Percentiles rank a stretch among this genome's conserved stretches.
phyloP scores from a whole-genome alignment of 2,113 vertebrate genomes.

The Genyomyrus donnyi region DNA sequence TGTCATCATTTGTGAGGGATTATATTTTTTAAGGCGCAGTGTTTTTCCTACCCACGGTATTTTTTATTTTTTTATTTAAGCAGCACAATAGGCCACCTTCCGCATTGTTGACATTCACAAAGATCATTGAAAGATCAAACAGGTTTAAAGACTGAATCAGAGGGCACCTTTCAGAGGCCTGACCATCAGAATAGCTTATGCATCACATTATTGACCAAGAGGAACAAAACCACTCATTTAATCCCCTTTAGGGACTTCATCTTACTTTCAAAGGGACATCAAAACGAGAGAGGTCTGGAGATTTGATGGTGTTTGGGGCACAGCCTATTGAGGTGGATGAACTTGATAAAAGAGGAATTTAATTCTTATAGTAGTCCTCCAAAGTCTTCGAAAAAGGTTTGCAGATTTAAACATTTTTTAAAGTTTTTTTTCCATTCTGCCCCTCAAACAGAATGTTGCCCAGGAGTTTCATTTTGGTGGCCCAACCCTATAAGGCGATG shows the following conservation, averaged over 20 bases:
- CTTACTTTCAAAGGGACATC: slow-evolving; percentile 18
- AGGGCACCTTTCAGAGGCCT: background rate
- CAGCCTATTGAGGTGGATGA: background rate
- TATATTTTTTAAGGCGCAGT: background rate
- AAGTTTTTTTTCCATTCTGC: background rate
- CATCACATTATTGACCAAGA: slow-evolving; percentile 1
- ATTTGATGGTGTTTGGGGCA: background rate
- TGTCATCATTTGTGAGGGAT: background rate
- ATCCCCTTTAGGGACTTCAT: slow-evolving; percentile 31
- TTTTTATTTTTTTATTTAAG: background rate
- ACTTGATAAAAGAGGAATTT: background rate
- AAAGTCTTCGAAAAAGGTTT: background rate
- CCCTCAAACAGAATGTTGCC: background rate
- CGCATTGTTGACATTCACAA: background rate
- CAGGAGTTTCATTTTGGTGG: background rate
- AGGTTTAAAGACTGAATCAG: background rate
- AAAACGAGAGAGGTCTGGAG: background rate
- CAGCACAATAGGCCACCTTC: background rate
- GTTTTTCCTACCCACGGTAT: background rate
- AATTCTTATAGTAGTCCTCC: background rate
- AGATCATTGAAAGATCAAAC: background rate
- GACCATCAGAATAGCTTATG: background rate
- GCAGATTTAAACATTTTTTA: background rate
- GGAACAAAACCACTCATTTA: slow-evolving; percentile 20
- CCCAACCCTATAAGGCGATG: background rate